Conservation (phyloP, 2,888 invertebrate species). For the Eucera pruinosa region DNA sequence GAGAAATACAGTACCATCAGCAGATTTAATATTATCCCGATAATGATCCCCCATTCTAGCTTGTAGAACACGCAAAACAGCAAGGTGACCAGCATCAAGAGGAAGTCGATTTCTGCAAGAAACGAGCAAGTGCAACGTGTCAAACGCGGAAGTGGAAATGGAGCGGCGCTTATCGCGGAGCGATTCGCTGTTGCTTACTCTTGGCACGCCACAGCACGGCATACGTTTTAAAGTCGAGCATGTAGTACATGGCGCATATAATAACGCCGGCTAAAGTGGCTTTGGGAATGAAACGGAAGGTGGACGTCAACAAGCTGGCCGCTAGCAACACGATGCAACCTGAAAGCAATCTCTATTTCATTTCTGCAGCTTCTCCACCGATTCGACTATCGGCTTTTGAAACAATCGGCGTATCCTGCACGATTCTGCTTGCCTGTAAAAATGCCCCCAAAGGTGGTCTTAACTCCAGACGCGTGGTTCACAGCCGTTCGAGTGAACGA, state of each 20-base stretch:
- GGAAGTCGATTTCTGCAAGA: conserved; percentile 86
- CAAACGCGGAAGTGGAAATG: background rate
- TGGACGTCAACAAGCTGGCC: conserved; percentile 85
- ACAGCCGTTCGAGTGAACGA: conserved; percentile 94
- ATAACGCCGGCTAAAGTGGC: conserved; percentile 87
- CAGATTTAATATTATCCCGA: conserved; percentile 86
- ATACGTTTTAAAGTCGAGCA: conserved; percentile 85
- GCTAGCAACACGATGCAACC: conserved; percentile 86
- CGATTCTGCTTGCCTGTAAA: conserved; percentile 87
- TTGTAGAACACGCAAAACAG: conserved; percentile 87
- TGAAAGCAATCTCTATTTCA: too few relatives aligned
- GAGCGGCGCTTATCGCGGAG: background rate
- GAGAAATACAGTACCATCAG: conserved; percentile 85
- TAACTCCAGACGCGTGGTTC: conserved; percentile 94
- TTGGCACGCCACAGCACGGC: conserved; percentile 85
- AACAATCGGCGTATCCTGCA: too few relatives aligned
- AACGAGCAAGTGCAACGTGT: background rate
- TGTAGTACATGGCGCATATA: conserved; percentile 86
- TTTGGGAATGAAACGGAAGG: conserved; percentile 86
- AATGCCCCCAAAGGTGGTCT: conserved; percentile 91
- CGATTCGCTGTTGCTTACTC: conserved; percentile 82
- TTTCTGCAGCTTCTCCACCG: too few relatives aligned
- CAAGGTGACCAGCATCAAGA: conserved; percentile 86
- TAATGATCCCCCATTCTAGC: conserved; percentile 88
- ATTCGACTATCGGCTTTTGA: too few relatives aligned